phyloP scores from a whole-genome alignment of 1,140 invertebrate genomes.

The Cyclargus thomasi region DNA sequence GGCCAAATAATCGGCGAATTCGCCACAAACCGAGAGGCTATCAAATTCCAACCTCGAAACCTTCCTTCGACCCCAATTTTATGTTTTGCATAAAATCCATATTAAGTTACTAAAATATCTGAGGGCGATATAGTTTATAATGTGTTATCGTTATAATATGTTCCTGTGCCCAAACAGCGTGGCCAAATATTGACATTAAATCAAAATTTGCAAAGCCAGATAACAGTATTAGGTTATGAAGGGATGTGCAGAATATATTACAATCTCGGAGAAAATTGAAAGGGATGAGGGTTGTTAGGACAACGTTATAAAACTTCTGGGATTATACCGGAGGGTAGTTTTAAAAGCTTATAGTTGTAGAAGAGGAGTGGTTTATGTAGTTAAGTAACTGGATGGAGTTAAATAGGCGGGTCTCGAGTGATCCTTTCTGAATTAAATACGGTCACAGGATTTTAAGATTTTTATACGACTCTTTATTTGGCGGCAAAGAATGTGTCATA shows the following conservation, averaged over 20 bases:
- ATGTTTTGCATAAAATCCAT: not conserved
- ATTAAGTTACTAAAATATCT: not conserved
- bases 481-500: too few species aligned
- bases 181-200: slow-evolving; percentile 10
- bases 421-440: too few species aligned
- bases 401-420: too few species aligned
- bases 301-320: slow-evolving; percentile 3
- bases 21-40: not conserved
- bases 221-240: slow-evolving; percentile 4
- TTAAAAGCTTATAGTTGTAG: not conserved
- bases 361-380: not conserved
- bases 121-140: not conserved
- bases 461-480: too few species aligned
- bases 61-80: not conserved
- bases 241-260: not conserved
- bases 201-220: slow-evolving; percentile 3
- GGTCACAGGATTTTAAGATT: too few species aligned
- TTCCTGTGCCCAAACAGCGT: not conserved
- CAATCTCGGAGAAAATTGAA: slow-evolving; percentile 2
- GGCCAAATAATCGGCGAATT: not conserved
- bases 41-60: not conserved
- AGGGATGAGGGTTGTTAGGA: not conserved
- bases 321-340: not conserved
- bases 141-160: not conserved
- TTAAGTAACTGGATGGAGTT: not conserved